These are phyloP conservation scores for Ascaphus truei DNA, from an alignment of 2,113 vertebrate species.

Conservation along the genomic window DNA sequence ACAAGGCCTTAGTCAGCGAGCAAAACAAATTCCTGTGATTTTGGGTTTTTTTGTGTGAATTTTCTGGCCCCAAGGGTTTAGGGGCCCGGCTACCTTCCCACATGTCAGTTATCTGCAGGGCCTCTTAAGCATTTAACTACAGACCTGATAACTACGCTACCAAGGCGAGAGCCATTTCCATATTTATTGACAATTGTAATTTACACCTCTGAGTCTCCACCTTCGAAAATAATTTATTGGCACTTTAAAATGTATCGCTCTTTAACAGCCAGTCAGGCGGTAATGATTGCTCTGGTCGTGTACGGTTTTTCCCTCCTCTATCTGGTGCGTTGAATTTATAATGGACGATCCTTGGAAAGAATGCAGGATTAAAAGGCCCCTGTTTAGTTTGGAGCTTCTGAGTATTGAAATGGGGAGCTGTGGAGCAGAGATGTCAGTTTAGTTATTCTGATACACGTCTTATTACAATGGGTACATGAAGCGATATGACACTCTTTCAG, in stretches of 20 bases:
- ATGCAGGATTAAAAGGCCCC: background rate
- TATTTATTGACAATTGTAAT: slow-evolving; percentile 54
- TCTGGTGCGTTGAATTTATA: slow-evolving; percentile 26
- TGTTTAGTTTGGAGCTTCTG: background rate
- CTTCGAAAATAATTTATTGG: slow-evolving; percentile 36
- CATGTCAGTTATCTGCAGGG: too few relatives aligned
- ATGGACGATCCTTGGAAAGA: slow-evolving; percentile 1
- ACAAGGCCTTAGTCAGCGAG: too few relatives aligned
- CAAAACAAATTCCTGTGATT: too few relatives aligned
- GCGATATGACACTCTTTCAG: background rate
- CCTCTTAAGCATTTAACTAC: too few relatives aligned
- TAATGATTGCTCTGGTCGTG: slow-evolving; percentile 40
- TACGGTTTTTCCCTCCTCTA: slow-evolving; percentile 33
- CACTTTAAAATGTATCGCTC: slow-evolving; percentile 33
- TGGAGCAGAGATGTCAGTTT: background rate
- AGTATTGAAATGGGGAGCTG: slow-evolving; percentile 10
- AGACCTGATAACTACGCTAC: slow-evolving; percentile 5
- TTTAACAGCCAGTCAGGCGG: slow-evolving; percentile 37
- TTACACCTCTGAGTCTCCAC: slow-evolving; percentile 38
- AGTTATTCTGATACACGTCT: slow-evolving; percentile 6
- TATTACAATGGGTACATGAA: slow-evolving; percentile 1
- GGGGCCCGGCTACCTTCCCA: too few relatives aligned
- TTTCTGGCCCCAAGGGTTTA: too few relatives aligned
- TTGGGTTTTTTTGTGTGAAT: too few relatives aligned
- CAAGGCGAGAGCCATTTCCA: slow-evolving; percentile 41